Evolutionary conservation across 2,797 vertebrate genomes (phyloP).

Genomic region (Gallinago stenura): DNA sequence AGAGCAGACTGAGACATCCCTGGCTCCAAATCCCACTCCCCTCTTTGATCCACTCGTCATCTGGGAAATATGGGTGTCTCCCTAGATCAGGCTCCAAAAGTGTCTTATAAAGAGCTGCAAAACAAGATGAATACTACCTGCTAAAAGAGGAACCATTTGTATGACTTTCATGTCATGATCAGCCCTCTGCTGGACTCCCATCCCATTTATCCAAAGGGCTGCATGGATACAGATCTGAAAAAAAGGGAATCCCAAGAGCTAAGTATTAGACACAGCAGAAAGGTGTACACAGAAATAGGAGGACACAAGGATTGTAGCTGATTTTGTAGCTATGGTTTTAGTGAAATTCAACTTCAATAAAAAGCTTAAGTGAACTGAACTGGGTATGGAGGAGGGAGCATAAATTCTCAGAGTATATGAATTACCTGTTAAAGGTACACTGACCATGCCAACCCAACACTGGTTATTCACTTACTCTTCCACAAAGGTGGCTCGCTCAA

Average conservation of each 20-base stretch:
- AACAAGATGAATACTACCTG: not conserved
- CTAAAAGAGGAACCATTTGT: not conserved
- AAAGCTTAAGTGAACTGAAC: not conserved
- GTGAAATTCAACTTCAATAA: not conserved
- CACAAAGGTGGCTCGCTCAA: not conserved
- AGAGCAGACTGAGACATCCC: not conserved
- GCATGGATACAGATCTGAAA: not conserved
- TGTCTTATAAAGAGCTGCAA: not conserved
- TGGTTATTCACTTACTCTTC: not conserved
- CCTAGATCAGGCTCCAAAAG: not conserved
- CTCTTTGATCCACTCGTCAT: not conserved
- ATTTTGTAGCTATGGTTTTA: not conserved
- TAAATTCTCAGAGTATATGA: not conserved
- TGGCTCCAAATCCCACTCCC: not conserved
- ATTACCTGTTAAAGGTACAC: not conserved
- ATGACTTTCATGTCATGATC: not conserved
- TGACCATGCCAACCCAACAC: not conserved
- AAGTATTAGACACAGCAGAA: not conserved
- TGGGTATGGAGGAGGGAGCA: not conserved
- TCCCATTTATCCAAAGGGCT: not conserved
- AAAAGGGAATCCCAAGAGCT: not conserved
- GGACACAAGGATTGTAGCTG: not conserved
- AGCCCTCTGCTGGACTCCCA: not conserved
- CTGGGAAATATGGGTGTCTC: not conserved
- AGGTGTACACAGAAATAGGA: not conserved